phyloP scores from a whole-genome alignment of 2,113 vertebrate species.

The Melospiza melodia region DNA sequence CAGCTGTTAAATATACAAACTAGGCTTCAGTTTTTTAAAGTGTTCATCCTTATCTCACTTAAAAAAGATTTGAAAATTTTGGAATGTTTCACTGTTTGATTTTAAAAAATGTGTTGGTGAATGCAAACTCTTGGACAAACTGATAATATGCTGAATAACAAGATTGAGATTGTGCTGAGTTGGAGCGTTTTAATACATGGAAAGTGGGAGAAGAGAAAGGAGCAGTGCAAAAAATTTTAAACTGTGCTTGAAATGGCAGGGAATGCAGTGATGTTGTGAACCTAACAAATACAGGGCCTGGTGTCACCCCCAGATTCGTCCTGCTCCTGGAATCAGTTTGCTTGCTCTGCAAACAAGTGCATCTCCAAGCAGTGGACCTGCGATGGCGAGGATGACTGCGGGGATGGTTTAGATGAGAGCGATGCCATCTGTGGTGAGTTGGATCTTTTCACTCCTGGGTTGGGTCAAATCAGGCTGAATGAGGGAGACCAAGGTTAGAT shows the following conservation, averaged over 20 bases:
- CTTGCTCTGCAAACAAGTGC: constrained; percentile 94
- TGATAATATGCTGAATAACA: not conserved
- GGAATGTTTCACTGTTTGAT: not conserved
- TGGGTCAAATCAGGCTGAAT: accelerated
- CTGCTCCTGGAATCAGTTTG: constrained; percentile 96
- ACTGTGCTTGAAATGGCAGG: not conserved
- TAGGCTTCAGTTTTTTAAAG: not conserved
- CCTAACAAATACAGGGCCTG: not conserved
- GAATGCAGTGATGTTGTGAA: not conserved
- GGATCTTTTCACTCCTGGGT: not conserved
- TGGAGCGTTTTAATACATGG: not conserved
- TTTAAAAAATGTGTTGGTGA: not conserved
- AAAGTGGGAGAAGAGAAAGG: not conserved
- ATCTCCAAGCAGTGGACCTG: constrained; percentile 96
- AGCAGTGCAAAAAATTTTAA: not conserved
- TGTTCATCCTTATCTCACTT: not conserved
- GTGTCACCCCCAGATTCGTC: constrained; percentile 83
- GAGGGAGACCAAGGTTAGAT: not conserved
- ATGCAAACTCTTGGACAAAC: not conserved
- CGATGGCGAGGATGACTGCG: constrained; percentile 95
- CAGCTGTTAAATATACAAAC: not conserved
- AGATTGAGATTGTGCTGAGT: not conserved
- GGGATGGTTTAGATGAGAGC: constrained; percentile 91
- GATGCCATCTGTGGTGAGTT: constrained; percentile 87
- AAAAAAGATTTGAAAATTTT: not conserved